Base-by-base conservation (phyloP, 1,140 invertebrate species). In the Lerema accius region DNA sequence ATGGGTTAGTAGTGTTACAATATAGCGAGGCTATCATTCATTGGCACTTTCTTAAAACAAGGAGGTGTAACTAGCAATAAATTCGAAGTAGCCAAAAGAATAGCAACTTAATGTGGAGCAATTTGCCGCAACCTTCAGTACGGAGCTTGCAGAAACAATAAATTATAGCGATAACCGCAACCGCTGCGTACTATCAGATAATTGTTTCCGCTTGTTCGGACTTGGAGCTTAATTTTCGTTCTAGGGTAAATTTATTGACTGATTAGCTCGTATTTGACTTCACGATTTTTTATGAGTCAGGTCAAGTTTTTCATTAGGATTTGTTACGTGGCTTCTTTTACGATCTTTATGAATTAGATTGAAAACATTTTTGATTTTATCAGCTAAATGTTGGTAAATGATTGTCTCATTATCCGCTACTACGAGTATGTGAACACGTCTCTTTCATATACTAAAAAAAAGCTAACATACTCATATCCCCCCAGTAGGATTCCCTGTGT, bases 101-200 rank as follows among this genome's bases (percentile, higher is more conserved):
- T 70, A 67, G 62, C 49, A 51, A 67, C 67, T 65, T 70, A 70
- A 73, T 73, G 67, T 69, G 42, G 46, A 62, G 61, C 67, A 70
- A 65, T 65, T 73, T 67, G 42, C 51, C 61, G 58, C 48, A 48
- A 14, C 39, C 60, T 35, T 49, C 46, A 19, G 43, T 49, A 15
- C 23, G 56, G 45, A 43, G 35, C 63, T 35, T 45, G 61, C 32
- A 43, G 55, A 53, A 55, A 71, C 63, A 66, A 77, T 77, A 77
- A 75, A 80, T 79, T 71, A 80, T 67, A 69, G 63, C 66, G 77
- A 75, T 74, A 79, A 72, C 73, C 67, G 67, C 66, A 61, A 15
- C 48, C 68, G 65, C 60, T 65, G 55, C 53, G 63, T 60, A 60
- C 66, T 80, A 80, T 80, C 73, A 73, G 73, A 80, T 76, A 80